phyloP scores from a whole-genome alignment of 92 coral and sea anemone genomes.

The Siderastrea radians region DNA sequence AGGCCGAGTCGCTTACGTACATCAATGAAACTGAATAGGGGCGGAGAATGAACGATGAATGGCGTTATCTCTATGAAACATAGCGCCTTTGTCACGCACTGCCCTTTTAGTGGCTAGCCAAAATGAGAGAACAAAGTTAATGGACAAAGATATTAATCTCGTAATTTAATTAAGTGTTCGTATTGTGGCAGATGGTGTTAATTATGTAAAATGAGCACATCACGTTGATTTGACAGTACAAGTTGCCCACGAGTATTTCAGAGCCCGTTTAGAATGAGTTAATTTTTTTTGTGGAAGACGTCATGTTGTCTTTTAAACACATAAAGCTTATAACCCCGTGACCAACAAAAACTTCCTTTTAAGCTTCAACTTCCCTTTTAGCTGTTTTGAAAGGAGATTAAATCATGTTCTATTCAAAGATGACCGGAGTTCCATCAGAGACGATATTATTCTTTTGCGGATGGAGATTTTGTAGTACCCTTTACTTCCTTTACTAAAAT shows the following conservation, averaged over 20 bases:
- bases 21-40: constrained; percentile 21
- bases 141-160: constrained; percentile 35
- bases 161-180: constrained; percentile 25
- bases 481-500: too few species aligned
- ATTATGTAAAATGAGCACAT: constrained; percentile 39
- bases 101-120: constrained; percentile 16
- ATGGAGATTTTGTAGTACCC: too few species aligned
- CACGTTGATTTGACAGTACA: constrained; percentile 10
- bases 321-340: too few species aligned
- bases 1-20: neutral
- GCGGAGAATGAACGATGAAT: neutral
- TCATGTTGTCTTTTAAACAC: too few species aligned
- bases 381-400: too few species aligned
- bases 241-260: neutral
- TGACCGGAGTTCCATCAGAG: too few species aligned
- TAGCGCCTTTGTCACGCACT: constrained; percentile 7
- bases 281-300: neutral
- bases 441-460: too few species aligned
- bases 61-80: constrained; percentile 32
- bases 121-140: constrained; percentile 7
- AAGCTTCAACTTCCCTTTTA: too few species aligned
- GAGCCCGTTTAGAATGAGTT: too few species aligned
- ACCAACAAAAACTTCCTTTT: too few species aligned
- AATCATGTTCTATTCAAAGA: too few species aligned
- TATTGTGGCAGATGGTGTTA: constrained; percentile 38